Conservation (phyloP, 2,797 vertebrate species). For the Hydrophis major region DNA sequence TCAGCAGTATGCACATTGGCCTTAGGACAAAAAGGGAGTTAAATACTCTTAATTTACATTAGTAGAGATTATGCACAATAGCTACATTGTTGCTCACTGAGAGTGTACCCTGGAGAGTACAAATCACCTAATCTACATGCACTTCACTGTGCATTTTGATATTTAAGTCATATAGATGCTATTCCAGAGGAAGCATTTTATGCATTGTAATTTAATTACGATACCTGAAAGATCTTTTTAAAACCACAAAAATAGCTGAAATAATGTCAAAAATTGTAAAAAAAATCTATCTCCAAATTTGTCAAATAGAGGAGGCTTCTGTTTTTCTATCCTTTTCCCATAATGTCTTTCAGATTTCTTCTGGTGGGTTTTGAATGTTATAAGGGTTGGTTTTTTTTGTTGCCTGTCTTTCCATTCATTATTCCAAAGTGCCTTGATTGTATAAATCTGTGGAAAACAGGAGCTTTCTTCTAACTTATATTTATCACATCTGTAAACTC, state of each 20-base stretch:
- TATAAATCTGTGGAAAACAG: background rate
- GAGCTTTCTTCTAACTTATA: background rate
- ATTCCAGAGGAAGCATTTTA: background rate
- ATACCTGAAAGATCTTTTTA: background rate
- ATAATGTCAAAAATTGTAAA: background rate
- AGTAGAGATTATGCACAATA: constrained; percentile 30
- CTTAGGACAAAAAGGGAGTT: constrained; percentile 30
- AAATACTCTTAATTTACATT: background rate
- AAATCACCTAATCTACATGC: background rate
- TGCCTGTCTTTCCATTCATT: background rate
- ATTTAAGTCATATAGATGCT: background rate
- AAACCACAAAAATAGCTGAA: background rate
- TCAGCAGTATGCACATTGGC: constrained; percentile 45
- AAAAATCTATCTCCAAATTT: background rate
- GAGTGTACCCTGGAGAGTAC: constrained; percentile 25
- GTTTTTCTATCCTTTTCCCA: background rate
- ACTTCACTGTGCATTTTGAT: constrained; percentile 7
- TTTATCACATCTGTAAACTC: background rate
- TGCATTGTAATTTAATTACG: background rate
- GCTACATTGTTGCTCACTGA: constrained; percentile 21
- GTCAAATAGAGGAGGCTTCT: background rate
- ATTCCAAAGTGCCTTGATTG: background rate
- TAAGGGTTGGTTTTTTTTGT: background rate
- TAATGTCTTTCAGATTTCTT: background rate
- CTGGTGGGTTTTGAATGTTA: background rate